These are phyloP conservation scores for Coluber constrictor DNA, from an alignment of 2,797 vertebrate species.

Conservation along the genomic window DNA sequence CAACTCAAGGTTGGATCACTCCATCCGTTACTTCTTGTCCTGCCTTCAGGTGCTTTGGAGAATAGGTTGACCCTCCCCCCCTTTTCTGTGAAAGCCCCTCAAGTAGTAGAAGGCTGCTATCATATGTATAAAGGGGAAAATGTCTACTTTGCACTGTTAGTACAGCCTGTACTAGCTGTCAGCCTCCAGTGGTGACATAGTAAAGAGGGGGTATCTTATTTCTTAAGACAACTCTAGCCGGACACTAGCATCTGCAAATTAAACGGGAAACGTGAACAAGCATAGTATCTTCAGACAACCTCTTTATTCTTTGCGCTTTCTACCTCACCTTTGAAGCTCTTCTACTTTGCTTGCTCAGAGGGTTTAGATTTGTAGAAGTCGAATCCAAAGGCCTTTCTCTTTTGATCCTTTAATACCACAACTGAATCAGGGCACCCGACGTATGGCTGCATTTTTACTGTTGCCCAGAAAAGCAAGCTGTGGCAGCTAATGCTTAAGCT, in stretches of 20 bases:
- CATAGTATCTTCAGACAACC: background rate
- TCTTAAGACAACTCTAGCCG: too few species aligned
- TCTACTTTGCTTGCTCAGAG: background rate
- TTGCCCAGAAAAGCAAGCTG: slow-evolving; percentile 16
- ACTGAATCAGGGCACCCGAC: slow-evolving; percentile 15
- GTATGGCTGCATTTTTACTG: background rate
- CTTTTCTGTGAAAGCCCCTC: background rate
- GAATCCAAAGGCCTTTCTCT: slow-evolving; percentile 13
- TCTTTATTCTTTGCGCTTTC: background rate
- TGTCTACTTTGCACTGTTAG: background rate
- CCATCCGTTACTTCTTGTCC: background rate
- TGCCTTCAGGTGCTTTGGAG: background rate
- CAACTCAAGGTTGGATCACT: background rate
- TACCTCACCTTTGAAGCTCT: background rate
- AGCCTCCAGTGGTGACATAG: too few species aligned
- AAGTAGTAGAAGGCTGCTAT: background rate
- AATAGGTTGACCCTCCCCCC: background rate
- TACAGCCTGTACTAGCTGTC: background rate
- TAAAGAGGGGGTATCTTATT: too few species aligned
- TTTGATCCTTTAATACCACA: slow-evolving; percentile 5
- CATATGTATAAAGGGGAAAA: background rate
- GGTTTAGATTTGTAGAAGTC: background rate
- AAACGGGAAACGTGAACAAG: background rate
- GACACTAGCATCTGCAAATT: background rate
- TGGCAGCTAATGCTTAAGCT: slow-evolving; percentile 12